Base-by-base conservation (phyloP, 2,888 invertebrate species). In the Hipparchia semele region DNA sequence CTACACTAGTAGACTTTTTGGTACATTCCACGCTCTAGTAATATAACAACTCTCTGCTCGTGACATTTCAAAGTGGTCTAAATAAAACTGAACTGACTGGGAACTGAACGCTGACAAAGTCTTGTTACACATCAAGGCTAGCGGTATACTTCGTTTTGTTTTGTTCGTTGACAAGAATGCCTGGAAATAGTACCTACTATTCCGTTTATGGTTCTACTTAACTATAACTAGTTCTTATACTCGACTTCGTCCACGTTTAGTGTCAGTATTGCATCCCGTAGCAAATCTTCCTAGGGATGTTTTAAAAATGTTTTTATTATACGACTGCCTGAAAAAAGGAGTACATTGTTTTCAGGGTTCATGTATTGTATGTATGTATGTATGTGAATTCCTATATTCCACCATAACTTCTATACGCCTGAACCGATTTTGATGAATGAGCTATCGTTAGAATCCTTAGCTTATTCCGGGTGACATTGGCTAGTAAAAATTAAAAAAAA, bases 101-200 rank as follows among this genome's bases (percentile, higher is more conserved):
- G 67, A 70, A 59, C 75, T 73, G 71, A 71, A 59, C 65, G 69
- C 73, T 77, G 73, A 75, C 76, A 78, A 78, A 78, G 70, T 73
- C 77, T 71, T 74, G 71, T 72, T 71, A 75, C 71, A 70, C 75
- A 75, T 75, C 76, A 78, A 82, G 83, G 83, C 83, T 81, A 80
- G 80, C 81, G 68, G 86, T 85, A 83, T 86, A 73, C 59, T 71
- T 88, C 85, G 86, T 86, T 88, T 83, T 82, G 74, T 80, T 77
- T 80, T 78, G 76, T 72, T 76, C 72, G 65, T 64, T 49, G 56
- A 68, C 72, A 61, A 74, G 70, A 71, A 68, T 68, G 68, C 67
- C 51, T 66, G 56, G 33, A 46, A 23, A 13, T 71, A 54, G 70
- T 68, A 68, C 73, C 68, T 64, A 65, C 49, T 70, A 54, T 67